These are phyloP conservation scores for Phocoena phocoena DNA, from an alignment of 2,113 vertebrate species.

Conservation along the genomic window DNA sequence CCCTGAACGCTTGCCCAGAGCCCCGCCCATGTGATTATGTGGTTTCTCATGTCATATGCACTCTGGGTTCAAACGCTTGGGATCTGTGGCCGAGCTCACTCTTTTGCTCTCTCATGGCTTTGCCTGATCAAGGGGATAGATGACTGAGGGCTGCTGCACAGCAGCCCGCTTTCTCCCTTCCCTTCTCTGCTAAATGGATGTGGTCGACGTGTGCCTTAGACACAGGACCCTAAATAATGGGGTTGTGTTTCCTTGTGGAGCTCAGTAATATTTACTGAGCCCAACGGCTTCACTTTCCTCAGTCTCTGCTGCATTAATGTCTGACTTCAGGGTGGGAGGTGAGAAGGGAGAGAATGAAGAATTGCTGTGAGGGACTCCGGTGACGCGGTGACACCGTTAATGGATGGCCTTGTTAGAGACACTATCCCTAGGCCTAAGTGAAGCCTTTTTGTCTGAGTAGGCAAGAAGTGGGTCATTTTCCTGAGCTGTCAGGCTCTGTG, in stretches of 20 bases:
- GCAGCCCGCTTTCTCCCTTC: slow-evolving; percentile 67
- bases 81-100: not conserved
- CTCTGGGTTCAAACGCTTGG: not conserved
- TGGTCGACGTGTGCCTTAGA: slow-evolving; percentile 81
- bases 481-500: slow-evolving; percentile 81
- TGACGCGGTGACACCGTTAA: slow-evolving; percentile 82
- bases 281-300: slow-evolving; percentile 85
- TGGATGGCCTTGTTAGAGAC: slow-evolving; percentile 88
- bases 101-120: not conserved
- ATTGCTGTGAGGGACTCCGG: slow-evolving; percentile 80
- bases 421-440: slow-evolving; percentile 86
- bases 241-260: slow-evolving; percentile 74
- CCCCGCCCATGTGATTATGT: not conserved
- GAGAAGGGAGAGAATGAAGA: slow-evolving; percentile 83
- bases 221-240: slow-evolving; percentile 84
- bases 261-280: slow-evolving; percentile 86
- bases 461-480: slow-evolving; percentile 89
- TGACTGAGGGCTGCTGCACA: not conserved
- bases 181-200: slow-evolving; percentile 79
- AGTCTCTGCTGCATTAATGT: slow-evolving; percentile 84
- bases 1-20: not conserved
- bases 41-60: not conserved
- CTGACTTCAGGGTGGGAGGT: slow-evolving; percentile 78
- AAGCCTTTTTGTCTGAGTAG: slow-evolving; percentile 85
- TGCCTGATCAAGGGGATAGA: not conserved